Conservation (phyloP, 64 coral and sea anemone species). For the Actinia tenebrosa region DNA sequence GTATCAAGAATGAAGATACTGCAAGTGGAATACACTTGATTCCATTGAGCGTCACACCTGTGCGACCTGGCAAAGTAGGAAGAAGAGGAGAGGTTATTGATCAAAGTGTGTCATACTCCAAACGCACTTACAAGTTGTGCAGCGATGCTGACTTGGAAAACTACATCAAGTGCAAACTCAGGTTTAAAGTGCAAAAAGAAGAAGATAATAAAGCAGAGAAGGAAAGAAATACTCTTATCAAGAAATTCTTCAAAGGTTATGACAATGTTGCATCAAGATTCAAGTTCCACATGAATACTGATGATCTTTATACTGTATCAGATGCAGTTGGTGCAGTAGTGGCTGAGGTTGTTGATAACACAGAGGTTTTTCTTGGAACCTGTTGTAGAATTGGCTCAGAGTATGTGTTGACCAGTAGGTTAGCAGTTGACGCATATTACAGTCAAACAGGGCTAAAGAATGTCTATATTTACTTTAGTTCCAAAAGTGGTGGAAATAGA, state of each 20-base stretch:
- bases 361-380: neutral
- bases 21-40: neutral
- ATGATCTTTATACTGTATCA: neutral
- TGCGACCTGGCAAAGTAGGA: neutral
- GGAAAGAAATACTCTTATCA: neutral
- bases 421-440: neutral
- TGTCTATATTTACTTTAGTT: neutral
- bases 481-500: neutral
- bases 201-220: neutral
- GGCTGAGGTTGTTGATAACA: neutral
- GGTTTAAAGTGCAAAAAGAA: neutral
- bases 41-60: neutral
- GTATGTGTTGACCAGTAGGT: neutral
- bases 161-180: neutral
- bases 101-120: neutral
- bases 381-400: slow-evolving; percentile 2
- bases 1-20: neutral
- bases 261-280: neutral
- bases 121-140: slow-evolving; percentile 1
- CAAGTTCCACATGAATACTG: neutral
- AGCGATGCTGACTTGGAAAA: neutral
- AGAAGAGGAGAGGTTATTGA: neutral
- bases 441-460: neutral
- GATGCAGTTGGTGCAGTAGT: neutral
- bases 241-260: neutral